Conservation (phyloP, 2,113 vertebrate species). For the Triplophysa rosa region DNA sequence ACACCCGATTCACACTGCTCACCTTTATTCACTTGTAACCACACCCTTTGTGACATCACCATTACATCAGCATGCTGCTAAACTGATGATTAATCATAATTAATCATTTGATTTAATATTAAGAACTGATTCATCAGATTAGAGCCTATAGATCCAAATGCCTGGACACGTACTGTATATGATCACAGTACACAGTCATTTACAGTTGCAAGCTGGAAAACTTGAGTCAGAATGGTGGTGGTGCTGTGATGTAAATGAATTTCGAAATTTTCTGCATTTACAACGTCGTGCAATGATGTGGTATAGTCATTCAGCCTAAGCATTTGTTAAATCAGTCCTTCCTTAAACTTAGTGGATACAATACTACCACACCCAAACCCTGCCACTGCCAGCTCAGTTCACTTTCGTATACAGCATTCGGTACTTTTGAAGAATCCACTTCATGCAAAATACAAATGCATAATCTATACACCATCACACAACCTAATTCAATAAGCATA, state of each 20-base stretch:
- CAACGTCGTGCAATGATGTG: too few relatives aligned
- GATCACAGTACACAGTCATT: neutral
- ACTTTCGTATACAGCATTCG: neutral
- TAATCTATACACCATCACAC: neutral
- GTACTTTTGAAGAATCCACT: conserved; percentile 7
- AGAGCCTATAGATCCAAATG: neutral
- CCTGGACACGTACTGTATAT: neutral
- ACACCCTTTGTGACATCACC: conserved; percentile 45
- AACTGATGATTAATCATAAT: neutral
- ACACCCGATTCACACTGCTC: conserved; percentile 51
- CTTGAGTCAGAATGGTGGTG: neutral
- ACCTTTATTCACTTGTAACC: neutral
- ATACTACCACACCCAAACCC: conserved; percentile 16
- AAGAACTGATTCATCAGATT: neutral
- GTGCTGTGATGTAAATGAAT: too few relatives aligned
- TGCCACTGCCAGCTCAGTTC: neutral
- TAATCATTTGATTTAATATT: neutral
- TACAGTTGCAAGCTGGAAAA: neutral
- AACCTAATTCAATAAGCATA: neutral
- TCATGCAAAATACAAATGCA: neutral
- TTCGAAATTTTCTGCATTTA: too few relatives aligned
- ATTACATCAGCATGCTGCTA: neutral
- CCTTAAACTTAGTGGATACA: neutral
- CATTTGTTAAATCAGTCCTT: neutral
- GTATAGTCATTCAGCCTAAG: neutral